Evolutionary conservation across 2,113 vertebrate genomes (phyloP).

Genomic region (Protomyctophum bolini): DNA sequence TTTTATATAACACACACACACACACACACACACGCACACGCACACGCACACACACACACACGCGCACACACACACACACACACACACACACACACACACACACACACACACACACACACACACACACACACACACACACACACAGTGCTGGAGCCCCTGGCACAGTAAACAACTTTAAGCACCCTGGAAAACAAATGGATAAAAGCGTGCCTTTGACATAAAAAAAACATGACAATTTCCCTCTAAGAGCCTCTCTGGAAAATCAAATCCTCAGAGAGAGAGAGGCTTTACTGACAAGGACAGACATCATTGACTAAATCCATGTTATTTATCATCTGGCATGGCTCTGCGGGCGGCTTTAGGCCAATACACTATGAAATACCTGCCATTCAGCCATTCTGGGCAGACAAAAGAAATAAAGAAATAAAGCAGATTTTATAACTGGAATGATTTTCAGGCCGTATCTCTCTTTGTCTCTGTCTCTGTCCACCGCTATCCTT

Average conservation of each 20-base stretch:
- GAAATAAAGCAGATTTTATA: slow-evolving; percentile 51
- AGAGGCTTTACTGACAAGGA: slow-evolving; percentile 68
- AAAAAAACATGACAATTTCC: slow-evolving; percentile 72
- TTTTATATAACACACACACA: not conserved
- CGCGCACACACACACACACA: slow-evolving; percentile 1
- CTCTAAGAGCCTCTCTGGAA: slow-evolving; percentile 71
- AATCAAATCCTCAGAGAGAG: slow-evolving; percentile 68
- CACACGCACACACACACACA: not conserved
- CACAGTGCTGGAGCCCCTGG: slow-evolving; percentile 43
- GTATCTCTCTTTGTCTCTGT: not conserved
- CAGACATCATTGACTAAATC: slow-evolving; percentile 72
- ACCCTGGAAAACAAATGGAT: slow-evolving; percentile 76
- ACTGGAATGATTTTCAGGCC: not conserved
- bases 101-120: not conserved
- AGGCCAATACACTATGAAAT: slow-evolving; percentile 60
- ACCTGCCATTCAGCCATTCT: slow-evolving; percentile 65
- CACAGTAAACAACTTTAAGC: slow-evolving; percentile 76
- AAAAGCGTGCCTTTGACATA: slow-evolving; percentile 76
- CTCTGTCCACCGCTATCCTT: too few relatives aligned
- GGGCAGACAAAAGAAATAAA: slow-evolving; percentile 27
- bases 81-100: slow-evolving; percentile 19
- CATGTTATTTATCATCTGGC: slow-evolving; percentile 71
- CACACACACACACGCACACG: not conserved
- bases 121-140: not conserved
- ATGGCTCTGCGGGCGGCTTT: slow-evolving; percentile 64